phyloP scores from a whole-genome alignment of 2,797 vertebrate genomes.

The Xiphophorus birchmanni region DNA sequence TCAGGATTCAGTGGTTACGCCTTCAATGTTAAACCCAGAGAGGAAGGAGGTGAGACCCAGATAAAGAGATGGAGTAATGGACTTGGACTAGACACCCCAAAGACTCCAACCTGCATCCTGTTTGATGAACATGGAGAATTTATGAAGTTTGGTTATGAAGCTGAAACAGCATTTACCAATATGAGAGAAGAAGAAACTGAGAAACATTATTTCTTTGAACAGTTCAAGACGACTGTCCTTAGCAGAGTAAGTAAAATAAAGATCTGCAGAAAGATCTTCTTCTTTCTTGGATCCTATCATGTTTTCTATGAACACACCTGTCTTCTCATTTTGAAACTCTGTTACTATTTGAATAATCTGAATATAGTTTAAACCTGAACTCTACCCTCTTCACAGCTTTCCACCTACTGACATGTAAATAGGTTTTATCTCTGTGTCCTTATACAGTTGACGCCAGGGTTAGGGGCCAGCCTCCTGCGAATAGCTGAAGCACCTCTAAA shows the following conservation, averaged over 20 bases:
- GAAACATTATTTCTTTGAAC: neutral
- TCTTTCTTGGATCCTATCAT: neutral
- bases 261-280: neutral
- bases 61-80: neutral
- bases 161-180: neutral
- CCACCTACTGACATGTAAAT: neutral
- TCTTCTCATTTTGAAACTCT: neutral
- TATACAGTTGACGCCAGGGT: too few relatives aligned
- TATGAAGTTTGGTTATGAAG: neutral
- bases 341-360: neutral
- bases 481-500: too few relatives aligned
- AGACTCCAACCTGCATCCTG: constrained; percentile 1
- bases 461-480: too few relatives aligned
- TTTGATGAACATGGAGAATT: neutral
- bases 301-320: neutral
- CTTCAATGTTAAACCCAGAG: neutral
- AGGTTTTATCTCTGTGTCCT: too few relatives aligned
- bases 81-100: neutral
- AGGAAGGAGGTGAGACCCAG: neutral
- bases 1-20: neutral
- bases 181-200: neutral
- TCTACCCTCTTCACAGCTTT: neutral
- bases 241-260: neutral
- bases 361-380: neutral
- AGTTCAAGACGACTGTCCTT: rapidly evolving